Base-by-base conservation (phyloP, 2,113 vertebrate species). In the Zingel zingel region DNA sequence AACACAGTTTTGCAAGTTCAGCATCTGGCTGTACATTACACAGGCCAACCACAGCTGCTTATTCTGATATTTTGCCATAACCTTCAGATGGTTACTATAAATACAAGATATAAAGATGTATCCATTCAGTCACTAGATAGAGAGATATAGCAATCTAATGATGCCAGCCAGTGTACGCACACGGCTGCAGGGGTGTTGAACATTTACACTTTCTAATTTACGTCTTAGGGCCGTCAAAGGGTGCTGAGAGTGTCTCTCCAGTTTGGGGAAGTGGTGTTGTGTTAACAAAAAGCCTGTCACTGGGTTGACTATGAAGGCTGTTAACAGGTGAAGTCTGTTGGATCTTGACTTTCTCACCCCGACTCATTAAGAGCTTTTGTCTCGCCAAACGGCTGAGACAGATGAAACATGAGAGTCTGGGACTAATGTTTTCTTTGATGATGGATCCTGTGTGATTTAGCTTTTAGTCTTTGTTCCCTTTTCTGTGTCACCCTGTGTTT, bases 331-430 rank as follows among this genome's bases (percentile, higher is more conserved):
- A 85, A 27, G 33, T 75, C 50, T 82, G 48, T 68, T 27, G 47
- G 54, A 77, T 64, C 74, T 69, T 83, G 81, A 87, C 80, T 83
- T 82, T 86, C 71, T 88, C 74, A 79, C 68, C 70, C 61, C 8
- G 1, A 64, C 75, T 88, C 81, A 82, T 88, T 84, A 87, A 56
- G 59, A 85, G 83, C 86, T 74, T 90, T 90, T 81, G 79, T 92
- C 69, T 90, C 63, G 30, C 70, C 70, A 65, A 53, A 59, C 36
- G 14, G 76, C 50, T 76, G 80, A 85, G 78, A 81, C 25, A 19
- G 83, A 64, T 74, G 93, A 94, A 94, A 92, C 68, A 21, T 74
- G 90, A 94, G 88, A 76, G 84, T 83, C 80, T 59, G 57, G 50
- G 84, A 78, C 83, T 57, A 56, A 76, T 77, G 82, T 86, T 85